Conservation (phyloP, 2,888 invertebrate species). For the Spilarctia lutea region DNA sequence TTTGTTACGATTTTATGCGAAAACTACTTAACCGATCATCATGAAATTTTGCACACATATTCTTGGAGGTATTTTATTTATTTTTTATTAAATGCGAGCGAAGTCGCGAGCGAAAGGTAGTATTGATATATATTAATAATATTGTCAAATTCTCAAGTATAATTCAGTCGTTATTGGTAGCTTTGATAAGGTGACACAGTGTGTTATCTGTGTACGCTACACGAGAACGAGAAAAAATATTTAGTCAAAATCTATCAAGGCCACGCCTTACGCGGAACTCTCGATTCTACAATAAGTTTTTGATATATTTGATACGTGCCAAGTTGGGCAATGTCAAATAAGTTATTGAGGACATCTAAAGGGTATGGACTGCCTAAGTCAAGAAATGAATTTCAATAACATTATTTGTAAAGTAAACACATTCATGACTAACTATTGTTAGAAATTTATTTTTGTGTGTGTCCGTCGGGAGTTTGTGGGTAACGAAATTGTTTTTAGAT, state of each 20-base stretch:
- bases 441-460: neutral
- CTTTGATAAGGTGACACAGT: slow-evolving; percentile 73
- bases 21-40: too few species aligned
- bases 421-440: slow-evolving; percentile 8
- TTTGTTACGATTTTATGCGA: too few species aligned
- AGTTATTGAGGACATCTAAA: slow-evolving; percentile 70
- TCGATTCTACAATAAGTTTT: slow-evolving; percentile 55
- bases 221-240: slow-evolving; percentile 68
- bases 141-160: slow-evolving; percentile 40
- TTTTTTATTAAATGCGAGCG: too few species aligned
- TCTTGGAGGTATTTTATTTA: too few species aligned
- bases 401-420: slow-evolving; percentile 6
- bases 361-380: slow-evolving; percentile 47
- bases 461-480: neutral
- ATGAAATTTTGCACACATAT: too few species aligned
- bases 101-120: too few species aligned
- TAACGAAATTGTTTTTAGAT: neutral
- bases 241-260: slow-evolving; percentile 77
- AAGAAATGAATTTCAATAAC: slow-evolving; percentile 19
- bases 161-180: slow-evolving; percentile 55
- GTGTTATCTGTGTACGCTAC: slow-evolving; percentile 71
- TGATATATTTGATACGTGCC: slow-evolving; percentile 47
- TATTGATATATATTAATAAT: slow-evolving; percentile 44
- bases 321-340: slow-evolving; percentile 72
- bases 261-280: slow-evolving; percentile 76